Evolutionary conservation across 2,797 vertebrate species (phyloP), one percentile per base, ranked within the genome.

Genomic region (Triplophysa bombifrons): DNA sequence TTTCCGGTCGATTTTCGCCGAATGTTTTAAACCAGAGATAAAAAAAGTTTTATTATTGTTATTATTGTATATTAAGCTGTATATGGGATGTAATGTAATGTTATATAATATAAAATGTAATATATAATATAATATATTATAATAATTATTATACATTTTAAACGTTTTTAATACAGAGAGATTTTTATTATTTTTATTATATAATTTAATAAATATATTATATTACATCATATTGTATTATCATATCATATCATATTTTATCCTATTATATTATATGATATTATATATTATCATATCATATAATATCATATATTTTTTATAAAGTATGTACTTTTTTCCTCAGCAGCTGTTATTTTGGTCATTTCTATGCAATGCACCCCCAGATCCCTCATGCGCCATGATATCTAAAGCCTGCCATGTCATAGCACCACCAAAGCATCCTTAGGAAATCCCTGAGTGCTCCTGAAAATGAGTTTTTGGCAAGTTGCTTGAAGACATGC

Each of bases 401-500:
- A 91, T 92, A 93, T 93, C 91, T 90, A 92, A 93, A 92, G 90
- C 91, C 91, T 87, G 90, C 90, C 89, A 90, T 92, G 92, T 93
- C 89, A 91, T 90, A 88, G 89, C 84, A 86, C 89, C 89, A 89
- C 91, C 91, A 90, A 91, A 86, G 90, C 90, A 88, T 91, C 89
- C 90, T 90, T 85, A 87, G 89, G 85, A 93, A 92, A 92, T 93
- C 84, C 87, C 91, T 78, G 77, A 87, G 83, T 83, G 86, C 86
- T 91, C 90, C 88, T 89, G 90, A 87, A 94, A 94, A 93, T 92
- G 90, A 92, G 90, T 93, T 93, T 93, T 93, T 93, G 93, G 92
- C 91, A 93, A 91, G 87, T 85, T 85, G 90, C 90, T 91, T 77
- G 87, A 91, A 92, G 92, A 92, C 92, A 92, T 91, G 90, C 90